Base-by-base conservation (phyloP, 1,140 invertebrate species). In the Stratiolaelaps scimitus region DNA sequence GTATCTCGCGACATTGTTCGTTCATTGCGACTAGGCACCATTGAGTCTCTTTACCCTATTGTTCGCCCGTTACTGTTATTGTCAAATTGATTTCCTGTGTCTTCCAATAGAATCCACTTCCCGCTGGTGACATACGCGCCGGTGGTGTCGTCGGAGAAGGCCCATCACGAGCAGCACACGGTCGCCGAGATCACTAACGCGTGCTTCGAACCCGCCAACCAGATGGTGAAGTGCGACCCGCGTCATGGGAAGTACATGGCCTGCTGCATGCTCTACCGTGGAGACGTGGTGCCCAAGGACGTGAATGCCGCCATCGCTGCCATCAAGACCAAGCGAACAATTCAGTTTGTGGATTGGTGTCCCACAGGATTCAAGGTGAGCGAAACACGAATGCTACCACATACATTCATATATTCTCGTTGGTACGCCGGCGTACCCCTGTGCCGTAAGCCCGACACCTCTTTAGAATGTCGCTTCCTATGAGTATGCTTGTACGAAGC, bases 291-390 rank as follows among this genome's bases (percentile, higher is more conserved):
- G 7, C 80, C 88, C 0, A 92, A 91, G 72, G 88, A 89, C 73
- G 87, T 91, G 1, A 90, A 90, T 74, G 85, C 86, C 17, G 86
- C 88, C 45, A 88, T 89, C 70, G 85, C 85, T 2, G 81, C 83
- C 26, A 88, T 89, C 75, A 89, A 90, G 75, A 89, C 85, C 0
- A 85, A 87, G 72, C 78, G 86, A 44, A 84, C 83, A 67, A 87
- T 87, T 68, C 77, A 87, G 72, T 88, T 88, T 72, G 85, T 88
- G 0, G 85, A 88, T 74, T 87, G 85, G 85, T 87, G 84, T 75
- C 85, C 85, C 1, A 87, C 85, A 68, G 85, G 85, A 5, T 88
- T 88, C 76, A 88, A 80, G 71, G 75, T 78, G 60, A 64, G 53
- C 13, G 26, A 44, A 19, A 40, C 5, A 40, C 34, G n/a, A 43